Evolutionary conservation across 2,888 invertebrate genomes (phyloP).

Genomic region (Cerastoderma edule): DNA sequence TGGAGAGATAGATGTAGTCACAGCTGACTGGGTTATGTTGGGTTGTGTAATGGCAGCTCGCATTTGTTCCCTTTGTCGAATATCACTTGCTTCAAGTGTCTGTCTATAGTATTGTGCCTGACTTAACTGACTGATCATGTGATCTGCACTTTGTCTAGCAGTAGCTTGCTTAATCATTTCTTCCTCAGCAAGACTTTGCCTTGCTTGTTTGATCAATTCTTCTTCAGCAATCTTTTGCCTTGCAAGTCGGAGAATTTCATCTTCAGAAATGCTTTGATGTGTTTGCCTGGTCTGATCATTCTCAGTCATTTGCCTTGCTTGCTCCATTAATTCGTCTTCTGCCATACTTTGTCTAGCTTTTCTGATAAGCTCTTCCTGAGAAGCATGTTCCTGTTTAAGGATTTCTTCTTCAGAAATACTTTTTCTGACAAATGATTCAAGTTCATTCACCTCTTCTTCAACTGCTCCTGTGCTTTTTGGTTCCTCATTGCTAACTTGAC

Average conservation of each 20-base stretch:
- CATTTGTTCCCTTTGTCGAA: not conserved
- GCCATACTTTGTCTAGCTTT: no score
- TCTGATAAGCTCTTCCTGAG: no score
- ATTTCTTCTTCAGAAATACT: conserved; percentile 12
- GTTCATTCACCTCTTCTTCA: conserved; percentile 6
- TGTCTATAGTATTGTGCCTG: not conserved
- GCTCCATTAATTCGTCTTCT: no score
- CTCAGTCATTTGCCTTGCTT: no score
- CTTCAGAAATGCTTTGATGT: no score
- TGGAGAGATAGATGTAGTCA: not conserved
- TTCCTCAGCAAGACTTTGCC: conserved; percentile 11
- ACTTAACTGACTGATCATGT: not conserved
- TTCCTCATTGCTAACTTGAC: not conserved
- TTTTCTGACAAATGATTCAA: conserved; percentile 18
- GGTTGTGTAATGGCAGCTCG: not conserved
- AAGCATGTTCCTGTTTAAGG: not conserved
- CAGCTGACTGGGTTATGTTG: not conserved
- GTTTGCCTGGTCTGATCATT: no score
- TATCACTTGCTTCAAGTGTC: not conserved
- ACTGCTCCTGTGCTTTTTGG: not conserved
- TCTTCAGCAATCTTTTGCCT: conserved; percentile 12
- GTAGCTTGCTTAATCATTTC: not conserved
- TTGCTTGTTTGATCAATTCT: not conserved
- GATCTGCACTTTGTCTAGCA: not conserved
- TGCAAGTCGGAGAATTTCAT: conserved; percentile 12